These are phyloP conservation scores for Dicranocentrus wangi DNA, from an alignment of 2,888 invertebrate genomes.

Conservation along the genomic window DNA sequence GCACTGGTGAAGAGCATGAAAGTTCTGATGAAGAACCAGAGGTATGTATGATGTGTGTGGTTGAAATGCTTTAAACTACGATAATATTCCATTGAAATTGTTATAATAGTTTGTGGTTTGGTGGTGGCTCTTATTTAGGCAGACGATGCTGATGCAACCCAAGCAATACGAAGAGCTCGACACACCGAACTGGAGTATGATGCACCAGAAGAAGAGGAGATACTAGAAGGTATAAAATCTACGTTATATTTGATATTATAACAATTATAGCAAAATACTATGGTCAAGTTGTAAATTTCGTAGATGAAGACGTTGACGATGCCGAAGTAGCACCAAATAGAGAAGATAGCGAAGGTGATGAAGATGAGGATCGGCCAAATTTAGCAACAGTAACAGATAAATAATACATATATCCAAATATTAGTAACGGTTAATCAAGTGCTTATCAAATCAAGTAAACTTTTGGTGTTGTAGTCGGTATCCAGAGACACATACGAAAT, in stretches of 20 bases:
- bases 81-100: not conserved
- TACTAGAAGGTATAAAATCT: slow-evolving; percentile 75
- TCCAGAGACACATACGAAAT: slow-evolving; percentile 61
- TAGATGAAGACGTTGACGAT: not conserved
- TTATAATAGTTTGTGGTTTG: not conserved
- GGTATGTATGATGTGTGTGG: no score
- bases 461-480: slow-evolving; percentile 30
- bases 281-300: not conserved
- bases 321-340: not conserved
- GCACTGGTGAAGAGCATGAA: slow-evolving; percentile 75
- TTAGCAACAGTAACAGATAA: no score
- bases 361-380: slow-evolving; percentile 74
- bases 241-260: no score
- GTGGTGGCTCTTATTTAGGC: not conserved
- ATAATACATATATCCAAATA: no score
- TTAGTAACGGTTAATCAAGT: no score
- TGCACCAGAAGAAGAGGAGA: slow-evolving; percentile 80
- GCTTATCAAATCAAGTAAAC: no score
- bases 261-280: no score
- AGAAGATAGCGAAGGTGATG: slow-evolving; percentile 73
- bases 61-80: not conserved
- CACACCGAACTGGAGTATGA: slow-evolving; percentile 81
- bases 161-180: slow-evolving; percentile 75
- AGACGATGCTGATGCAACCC: slow-evolving; percentile 77
- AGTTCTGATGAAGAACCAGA: slow-evolving; percentile 81